Conservation (phyloP, 2,888 invertebrate genomes). For the Ornithoptera alexandrae region DNA sequence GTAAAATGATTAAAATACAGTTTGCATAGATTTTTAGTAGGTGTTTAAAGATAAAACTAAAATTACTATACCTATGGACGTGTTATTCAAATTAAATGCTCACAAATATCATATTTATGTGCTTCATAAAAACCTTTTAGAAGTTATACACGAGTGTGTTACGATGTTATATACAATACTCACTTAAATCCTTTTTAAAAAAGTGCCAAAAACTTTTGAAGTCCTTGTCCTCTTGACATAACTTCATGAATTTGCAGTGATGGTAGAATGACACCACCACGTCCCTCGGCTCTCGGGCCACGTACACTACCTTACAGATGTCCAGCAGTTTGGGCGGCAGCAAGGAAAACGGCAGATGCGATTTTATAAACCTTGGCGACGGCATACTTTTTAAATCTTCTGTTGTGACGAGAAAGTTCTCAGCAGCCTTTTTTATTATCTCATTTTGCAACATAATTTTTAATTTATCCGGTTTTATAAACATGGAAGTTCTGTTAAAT, state of each 20-base stretch:
- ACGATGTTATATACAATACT: constrained; percentile 36
- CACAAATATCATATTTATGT: too few relatives aligned
- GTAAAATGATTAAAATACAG: too few relatives aligned
- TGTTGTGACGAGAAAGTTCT: constrained; percentile 66
- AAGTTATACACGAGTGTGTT: too few relatives aligned
- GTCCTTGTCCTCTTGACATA: constrained; percentile 79
- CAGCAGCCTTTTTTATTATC: constrained; percentile 60
- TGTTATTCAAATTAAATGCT: too few relatives aligned
- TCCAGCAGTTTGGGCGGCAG: constrained; percentile 81
- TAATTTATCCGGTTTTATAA: too few relatives aligned
- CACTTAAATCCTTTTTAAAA: constrained; percentile 81
- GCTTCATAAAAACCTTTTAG: too few relatives aligned
- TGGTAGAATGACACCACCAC: constrained; percentile 86
- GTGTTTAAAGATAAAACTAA: too few relatives aligned
- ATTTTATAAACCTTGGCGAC: constrained; percentile 65
- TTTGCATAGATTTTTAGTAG: too few relatives aligned
- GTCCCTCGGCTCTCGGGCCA: constrained; percentile 89
- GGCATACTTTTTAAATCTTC: constrained; percentile 54
- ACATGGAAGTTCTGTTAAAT: too few relatives aligned
- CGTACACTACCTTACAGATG: constrained; percentile 75
- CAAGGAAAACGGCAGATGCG: constrained; percentile 87
- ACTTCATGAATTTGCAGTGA: constrained; percentile 44
- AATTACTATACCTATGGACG: too few relatives aligned
- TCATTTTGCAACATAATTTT: too few relatives aligned
- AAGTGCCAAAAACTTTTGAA: constrained; percentile 83